phyloP scores from a whole-genome alignment of 2,888 invertebrate genomes.

The Cryptus viduatorius region DNA sequence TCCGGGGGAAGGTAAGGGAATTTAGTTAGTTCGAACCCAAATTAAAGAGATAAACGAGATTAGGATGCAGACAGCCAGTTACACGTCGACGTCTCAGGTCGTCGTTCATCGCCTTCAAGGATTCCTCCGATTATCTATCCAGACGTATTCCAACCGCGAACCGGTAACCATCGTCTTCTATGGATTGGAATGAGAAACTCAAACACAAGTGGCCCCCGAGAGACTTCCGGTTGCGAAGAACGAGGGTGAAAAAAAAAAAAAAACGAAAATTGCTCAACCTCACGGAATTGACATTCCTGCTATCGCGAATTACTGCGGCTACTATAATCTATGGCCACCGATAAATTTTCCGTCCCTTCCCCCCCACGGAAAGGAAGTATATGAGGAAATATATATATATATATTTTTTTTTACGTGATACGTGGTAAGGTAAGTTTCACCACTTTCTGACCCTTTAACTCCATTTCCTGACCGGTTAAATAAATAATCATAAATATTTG shows the following conservation, averaged over 20 bases:
- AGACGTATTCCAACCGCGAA: constrained; percentile 34
- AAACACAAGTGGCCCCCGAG: constrained; percentile 17
- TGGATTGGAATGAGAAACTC: constrained; percentile 39
- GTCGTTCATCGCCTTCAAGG: constrained; percentile 33
- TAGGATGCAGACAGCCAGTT: constrained; percentile 22
- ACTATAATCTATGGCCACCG: constrained; percentile 44
- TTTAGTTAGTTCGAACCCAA: constrained; percentile 58
- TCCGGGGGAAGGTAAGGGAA: constrained; percentile 66
- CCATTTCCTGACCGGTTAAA: constrained; percentile 35
- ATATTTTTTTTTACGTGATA: constrained; percentile 1
- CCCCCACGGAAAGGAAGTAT: constrained; percentile 63
- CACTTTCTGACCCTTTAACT: constrained; percentile 44
- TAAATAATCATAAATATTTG: background rate
- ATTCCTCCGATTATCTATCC: constrained; percentile 26
- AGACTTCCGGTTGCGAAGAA: constrained; percentile 37
- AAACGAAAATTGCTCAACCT: background rate
- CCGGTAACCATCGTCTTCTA: constrained; percentile 25
- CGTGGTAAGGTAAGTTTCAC: constrained; percentile 45
- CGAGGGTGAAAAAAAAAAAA: constrained; percentile 31
- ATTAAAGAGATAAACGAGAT: constrained; percentile 62
- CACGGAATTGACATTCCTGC: constrained; percentile 28
- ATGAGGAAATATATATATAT: constrained; percentile 52
- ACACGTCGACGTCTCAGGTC: constrained; percentile 31
- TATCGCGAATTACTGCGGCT: constrained; percentile 38
- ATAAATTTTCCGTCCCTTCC: constrained; percentile 23